phyloP scores from a whole-genome alignment of 2,113 vertebrate species.

The Prionailurus bengalensis region DNA sequence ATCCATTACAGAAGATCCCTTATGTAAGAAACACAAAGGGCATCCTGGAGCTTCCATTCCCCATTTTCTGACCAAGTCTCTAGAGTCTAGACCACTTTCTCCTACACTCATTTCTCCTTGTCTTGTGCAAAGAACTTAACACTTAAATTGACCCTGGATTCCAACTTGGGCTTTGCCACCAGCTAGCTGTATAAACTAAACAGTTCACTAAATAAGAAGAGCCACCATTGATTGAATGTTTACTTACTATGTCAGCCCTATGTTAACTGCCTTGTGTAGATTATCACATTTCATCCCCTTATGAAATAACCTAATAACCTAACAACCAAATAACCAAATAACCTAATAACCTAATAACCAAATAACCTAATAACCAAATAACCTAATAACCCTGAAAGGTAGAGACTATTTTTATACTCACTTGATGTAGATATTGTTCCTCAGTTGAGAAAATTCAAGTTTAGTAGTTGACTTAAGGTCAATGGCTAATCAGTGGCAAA shows the following conservation, averaged over 20 bases:
- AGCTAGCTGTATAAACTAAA: conserved; percentile 33
- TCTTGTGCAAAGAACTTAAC: neutral
- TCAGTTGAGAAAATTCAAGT: conserved; percentile 33
- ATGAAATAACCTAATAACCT: no score
- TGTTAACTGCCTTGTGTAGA: neutral
- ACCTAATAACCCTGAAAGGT: neutral
- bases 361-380: no score
- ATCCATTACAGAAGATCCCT: neutral
- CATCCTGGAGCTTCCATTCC: conserved; percentile 49
- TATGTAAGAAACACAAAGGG: conserved; percentile 7
- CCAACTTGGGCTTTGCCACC: neutral
- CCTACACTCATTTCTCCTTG: neutral
- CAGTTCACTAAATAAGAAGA: conserved; percentile 31
- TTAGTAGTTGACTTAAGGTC: conserved; percentile 44
- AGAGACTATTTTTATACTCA: conserved; percentile 6
- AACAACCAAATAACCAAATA: no score
- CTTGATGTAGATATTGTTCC: neutral
- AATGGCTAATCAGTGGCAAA: neutral
- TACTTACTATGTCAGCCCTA: neutral
- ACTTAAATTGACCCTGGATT: conserved; percentile 1
- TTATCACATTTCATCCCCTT: conserved; percentile 11
- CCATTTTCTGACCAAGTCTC: neutral
- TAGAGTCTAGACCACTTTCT: neutral
- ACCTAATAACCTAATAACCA: no score
- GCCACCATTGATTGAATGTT: neutral